Conservation (phyloP, 2,113 vertebrate species). For the Apeltes quadracus region DNA sequence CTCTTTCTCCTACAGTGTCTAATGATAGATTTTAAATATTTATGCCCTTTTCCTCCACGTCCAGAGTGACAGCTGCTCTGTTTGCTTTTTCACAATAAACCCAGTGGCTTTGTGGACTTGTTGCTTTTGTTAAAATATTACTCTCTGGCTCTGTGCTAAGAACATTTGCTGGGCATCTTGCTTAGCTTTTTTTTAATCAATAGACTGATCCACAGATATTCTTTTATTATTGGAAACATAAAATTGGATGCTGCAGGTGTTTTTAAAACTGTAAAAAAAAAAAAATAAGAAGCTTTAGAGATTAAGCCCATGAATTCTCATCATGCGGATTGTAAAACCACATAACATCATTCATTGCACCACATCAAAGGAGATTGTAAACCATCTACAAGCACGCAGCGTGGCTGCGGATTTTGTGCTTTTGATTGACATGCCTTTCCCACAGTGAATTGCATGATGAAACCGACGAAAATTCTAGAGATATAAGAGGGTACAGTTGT, state of each 20-base stretch:
- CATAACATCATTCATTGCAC: constrained; percentile 22
- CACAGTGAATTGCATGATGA: constrained; percentile 8
- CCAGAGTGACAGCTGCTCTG: constrained; percentile 14
- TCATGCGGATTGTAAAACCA: constrained; percentile 17
- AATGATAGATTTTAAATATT: constrained; percentile 75
- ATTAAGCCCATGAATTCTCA: constrained; percentile 36
- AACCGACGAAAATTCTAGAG: constrained; percentile 21
- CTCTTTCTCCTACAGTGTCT: constrained; percentile 60
- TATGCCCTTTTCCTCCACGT: constrained; percentile 53
- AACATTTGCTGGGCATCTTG: constrained; percentile 33
- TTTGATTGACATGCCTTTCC: constrained; percentile 16
- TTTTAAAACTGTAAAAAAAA: constrained; percentile 34
- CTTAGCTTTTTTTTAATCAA: constrained; percentile 13
- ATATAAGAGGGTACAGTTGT: constrained; percentile 24
- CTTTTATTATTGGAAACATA: constrained; percentile 32
- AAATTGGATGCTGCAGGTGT: constrained; percentile 29
- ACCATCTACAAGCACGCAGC: constrained; percentile 6
- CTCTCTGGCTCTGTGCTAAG: constrained; percentile 2
- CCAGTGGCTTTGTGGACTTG: constrained; percentile 26
- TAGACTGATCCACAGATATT: constrained; percentile 26
- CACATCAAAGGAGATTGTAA: constrained; percentile 15
- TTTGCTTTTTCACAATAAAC: constrained; percentile 36
- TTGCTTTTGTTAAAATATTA: constrained; percentile 26
- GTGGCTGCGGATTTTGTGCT: constrained; percentile 32
- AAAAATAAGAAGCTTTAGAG: constrained; percentile 42